phyloP scores from a whole-genome alignment of 2,113 vertebrate species.

The Petromus typicus region DNA sequence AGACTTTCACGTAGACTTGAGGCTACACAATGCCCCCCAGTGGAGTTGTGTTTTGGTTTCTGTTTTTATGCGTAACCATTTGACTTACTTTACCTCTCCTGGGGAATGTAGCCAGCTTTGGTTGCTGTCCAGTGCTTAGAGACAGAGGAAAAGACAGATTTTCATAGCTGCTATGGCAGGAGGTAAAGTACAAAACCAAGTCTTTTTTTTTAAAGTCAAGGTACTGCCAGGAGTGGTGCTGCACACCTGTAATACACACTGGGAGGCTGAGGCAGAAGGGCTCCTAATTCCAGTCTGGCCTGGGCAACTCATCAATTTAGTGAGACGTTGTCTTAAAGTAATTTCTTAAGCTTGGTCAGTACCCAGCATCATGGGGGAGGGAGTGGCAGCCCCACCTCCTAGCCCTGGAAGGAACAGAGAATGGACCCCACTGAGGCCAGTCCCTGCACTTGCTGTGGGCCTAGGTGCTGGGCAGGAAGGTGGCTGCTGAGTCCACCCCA shows the following conservation, averaged over 20 bases:
- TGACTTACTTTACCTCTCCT: background rate
- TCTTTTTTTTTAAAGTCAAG: background rate
- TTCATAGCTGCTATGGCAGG: background rate
- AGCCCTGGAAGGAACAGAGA: background rate
- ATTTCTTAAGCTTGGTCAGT: background rate
- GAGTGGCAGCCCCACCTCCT: background rate
- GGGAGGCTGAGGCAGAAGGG: background rate
- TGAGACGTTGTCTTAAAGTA: background rate
- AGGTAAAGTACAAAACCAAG: background rate
- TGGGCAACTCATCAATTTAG: background rate
- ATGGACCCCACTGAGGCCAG: background rate
- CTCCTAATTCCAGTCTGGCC: background rate
- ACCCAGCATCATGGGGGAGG: background rate
- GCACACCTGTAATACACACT: background rate
- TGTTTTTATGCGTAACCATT: background rate
- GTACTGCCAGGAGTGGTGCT: background rate
- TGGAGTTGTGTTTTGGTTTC: background rate
- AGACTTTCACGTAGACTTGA: background rate
- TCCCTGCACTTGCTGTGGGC: background rate
- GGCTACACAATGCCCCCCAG: background rate
- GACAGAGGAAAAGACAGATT: background rate
- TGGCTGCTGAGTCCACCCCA: background rate
- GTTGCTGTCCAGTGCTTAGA: background rate
- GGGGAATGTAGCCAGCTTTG: background rate
- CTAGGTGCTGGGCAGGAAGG: background rate